These are phyloP conservation scores for Nemoura dubitans DNA, from an alignment of 2,888 invertebrate genomes.

Conservation along the genomic window DNA sequence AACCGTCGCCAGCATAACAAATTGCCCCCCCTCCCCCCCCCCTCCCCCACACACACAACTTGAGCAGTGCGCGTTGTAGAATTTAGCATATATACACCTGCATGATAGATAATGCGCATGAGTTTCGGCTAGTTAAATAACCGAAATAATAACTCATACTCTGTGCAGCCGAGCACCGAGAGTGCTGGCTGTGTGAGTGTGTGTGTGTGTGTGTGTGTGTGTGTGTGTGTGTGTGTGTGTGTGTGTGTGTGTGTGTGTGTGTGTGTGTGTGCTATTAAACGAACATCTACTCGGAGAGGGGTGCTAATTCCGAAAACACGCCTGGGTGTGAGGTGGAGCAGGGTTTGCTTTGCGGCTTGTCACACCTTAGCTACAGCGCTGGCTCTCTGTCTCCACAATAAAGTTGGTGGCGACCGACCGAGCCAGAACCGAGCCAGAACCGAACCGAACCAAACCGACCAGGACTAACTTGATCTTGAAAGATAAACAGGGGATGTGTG, in stretches of 20 bases:
- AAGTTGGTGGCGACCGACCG: background rate
- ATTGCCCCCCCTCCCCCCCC: too few relatives aligned
- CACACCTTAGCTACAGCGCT: background rate
- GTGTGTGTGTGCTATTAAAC: constrained; percentile 18
- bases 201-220: too few relatives aligned
- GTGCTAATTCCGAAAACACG: background rate
- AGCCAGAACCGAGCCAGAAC: too few relatives aligned
- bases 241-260: background rate
- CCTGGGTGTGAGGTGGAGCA: background rate
- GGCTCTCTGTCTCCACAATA: background rate
- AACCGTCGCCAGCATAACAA: background rate
- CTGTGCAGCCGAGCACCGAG: background rate
- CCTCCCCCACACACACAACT: background rate
- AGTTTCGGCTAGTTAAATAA: constrained; percentile 17
- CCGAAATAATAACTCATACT: constrained; percentile 21
- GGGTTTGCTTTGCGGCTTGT: background rate
- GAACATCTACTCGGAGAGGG: background rate
- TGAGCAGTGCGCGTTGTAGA: background rate
- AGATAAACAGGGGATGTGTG: background rate
- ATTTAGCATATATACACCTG: constrained; percentile 17
- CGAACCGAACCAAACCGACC: too few relatives aligned
- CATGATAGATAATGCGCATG: constrained; percentile 18
- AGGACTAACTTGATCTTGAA: background rate
- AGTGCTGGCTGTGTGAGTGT: background rate
- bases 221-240: too few relatives aligned